Evolutionary conservation across 2,888 invertebrate species (phyloP).

Genomic region (Eulithis prunata): DNA sequence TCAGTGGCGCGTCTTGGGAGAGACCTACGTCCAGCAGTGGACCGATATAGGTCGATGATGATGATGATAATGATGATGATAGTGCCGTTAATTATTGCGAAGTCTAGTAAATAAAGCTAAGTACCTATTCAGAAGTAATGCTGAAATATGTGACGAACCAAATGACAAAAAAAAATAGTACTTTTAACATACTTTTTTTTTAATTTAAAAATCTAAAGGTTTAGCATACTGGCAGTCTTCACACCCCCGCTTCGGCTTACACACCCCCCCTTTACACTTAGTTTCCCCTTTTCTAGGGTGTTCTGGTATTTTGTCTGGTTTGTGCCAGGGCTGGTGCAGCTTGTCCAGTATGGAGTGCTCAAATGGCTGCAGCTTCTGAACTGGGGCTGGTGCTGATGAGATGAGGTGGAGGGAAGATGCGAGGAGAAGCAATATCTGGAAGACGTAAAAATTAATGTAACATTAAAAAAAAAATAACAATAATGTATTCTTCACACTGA

Average conservation of each 20-base stretch:
- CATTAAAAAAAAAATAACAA: too few species aligned
- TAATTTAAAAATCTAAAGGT: conserved; percentile 44
- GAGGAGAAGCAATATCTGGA: conserved; percentile 44
- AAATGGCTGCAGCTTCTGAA: conserved; percentile 36
- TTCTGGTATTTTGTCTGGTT: conserved; percentile 47
- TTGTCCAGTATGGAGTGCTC: conserved; percentile 57
- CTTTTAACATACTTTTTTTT: conserved; percentile 17
- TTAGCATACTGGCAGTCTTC: conserved; percentile 54
- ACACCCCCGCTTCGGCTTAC: conserved; percentile 48
- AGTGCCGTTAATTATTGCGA: not conserved
- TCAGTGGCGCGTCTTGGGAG: too few species aligned
- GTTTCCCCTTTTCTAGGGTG: conserved; percentile 63
- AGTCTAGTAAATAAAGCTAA: too few species aligned
- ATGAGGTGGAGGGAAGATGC: conserved; percentile 30
- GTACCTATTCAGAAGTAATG: too few species aligned
- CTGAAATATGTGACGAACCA: too few species aligned
- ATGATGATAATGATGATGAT: too few species aligned
- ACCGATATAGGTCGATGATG: too few species aligned
- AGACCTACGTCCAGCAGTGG: too few species aligned
- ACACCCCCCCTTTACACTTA: conserved; percentile 51
- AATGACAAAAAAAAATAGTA: too few species aligned
- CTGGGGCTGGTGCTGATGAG: conserved; percentile 42
- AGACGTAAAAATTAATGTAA: conserved; percentile 20
- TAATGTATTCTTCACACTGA: too few species aligned
- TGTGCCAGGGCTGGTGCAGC: conserved; percentile 59